Conservation (phyloP, 1,140 invertebrate species). For the Habropoda laboriosa region DNA sequence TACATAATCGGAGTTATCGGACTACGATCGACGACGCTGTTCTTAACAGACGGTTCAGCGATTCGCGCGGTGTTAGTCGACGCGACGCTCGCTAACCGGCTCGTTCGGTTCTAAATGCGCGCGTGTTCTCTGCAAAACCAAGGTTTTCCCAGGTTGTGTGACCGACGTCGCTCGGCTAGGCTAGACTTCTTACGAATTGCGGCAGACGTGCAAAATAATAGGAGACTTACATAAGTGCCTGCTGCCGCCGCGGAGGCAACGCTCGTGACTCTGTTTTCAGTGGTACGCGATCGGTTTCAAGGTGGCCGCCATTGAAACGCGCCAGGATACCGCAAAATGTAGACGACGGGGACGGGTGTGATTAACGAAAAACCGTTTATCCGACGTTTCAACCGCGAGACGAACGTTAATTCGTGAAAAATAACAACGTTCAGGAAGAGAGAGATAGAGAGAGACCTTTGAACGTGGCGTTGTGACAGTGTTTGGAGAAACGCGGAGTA, state of each 20-base stretch:
- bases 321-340: conserved; percentile 26
- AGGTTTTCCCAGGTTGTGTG: conserved; percentile 1
- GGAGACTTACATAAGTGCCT: conserved; percentile 70
- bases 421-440: background rate
- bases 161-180: conserved; percentile 16
- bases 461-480: background rate
- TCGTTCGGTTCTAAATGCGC: background rate
- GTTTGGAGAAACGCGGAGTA: background rate
- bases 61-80: background rate
- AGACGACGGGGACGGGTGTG: background rate
- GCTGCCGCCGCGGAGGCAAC: conserved; percentile 23
- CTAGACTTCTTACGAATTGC: conserved; percentile 58
- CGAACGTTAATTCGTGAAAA: background rate
- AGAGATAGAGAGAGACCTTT: no score
- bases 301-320: conserved; percentile 7
- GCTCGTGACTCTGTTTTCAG: conserved; percentile 56
- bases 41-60: background rate
- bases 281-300: conserved; percentile 52
- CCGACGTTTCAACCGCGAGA: background rate
- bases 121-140: background rate
- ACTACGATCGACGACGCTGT: background rate
- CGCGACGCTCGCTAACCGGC: background rate
- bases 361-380: conserved; percentile 38
- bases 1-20: conserved; percentile 17
- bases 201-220: conserved; percentile 73